phyloP scores from a whole-genome alignment of 2,797 vertebrate species.

The Gephyroberyx darwinii region DNA sequence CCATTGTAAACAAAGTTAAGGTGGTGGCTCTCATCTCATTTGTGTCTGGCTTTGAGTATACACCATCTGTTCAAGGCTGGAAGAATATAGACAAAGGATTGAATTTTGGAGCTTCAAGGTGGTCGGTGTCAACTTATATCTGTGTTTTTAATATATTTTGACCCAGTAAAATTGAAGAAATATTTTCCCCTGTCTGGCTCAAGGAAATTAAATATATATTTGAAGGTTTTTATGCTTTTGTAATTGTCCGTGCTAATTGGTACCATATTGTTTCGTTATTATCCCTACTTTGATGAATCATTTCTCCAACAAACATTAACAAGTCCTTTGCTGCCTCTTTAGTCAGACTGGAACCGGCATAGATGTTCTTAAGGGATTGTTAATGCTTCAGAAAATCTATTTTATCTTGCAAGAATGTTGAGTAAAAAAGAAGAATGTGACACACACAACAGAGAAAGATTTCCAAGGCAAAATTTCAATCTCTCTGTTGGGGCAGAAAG shows the following conservation, averaged over 20 bases:
- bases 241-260: no score
- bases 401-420: not conserved
- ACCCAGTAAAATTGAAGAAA: not conserved
- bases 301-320: no score
- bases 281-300: no score
- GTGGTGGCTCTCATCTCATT: not conserved
- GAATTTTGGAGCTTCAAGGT: not conserved
- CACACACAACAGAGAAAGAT: not conserved
- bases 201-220: no score
- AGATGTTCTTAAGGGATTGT: not conserved
- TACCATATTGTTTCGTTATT: no score
- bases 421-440: not conserved
- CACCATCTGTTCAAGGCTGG: not conserved
- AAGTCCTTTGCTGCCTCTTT: no score
- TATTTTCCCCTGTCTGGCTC: not conserved
- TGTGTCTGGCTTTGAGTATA: not conserved
- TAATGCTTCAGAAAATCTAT: not conserved
- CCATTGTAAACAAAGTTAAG: slow-evolving; percentile 40
- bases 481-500: not conserved
- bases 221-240: no score
- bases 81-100: not conserved
- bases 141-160: no score
- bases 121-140: no score
- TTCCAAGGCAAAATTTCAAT: not conserved
- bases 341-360: no score